These are phyloP conservation scores for Apogon talboti DNA, from an alignment of 2,797 vertebrate species.

Conservation along the genomic window DNA sequence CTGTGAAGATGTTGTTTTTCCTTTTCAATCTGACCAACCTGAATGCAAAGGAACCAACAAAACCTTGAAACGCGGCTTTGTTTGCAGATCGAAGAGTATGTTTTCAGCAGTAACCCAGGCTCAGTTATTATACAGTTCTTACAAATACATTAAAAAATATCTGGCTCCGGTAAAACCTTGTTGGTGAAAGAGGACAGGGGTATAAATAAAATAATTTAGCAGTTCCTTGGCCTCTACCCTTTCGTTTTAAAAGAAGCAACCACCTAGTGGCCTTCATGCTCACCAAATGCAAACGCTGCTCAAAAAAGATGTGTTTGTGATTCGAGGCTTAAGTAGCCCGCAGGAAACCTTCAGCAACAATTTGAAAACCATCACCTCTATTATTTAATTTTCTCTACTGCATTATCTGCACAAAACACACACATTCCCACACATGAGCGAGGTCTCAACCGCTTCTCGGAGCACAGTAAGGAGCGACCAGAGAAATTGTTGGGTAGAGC, in stretches of 20 bases:
- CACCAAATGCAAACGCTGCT: conserved; percentile 28
- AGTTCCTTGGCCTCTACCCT: conserved; percentile 49
- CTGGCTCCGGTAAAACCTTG: conserved; percentile 35
- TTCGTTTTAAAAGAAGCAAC: conserved; percentile 28
- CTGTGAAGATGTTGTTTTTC: conserved; percentile 25
- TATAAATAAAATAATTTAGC: conserved; percentile 25
- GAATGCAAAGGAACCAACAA: conserved; percentile 31
- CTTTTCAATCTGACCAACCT: conserved; percentile 27
- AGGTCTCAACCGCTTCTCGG: conserved; percentile 35
- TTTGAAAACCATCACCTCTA: conserved; percentile 19
- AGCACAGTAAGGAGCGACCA: conserved; percentile 34
- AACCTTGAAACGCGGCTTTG: conserved; percentile 56
- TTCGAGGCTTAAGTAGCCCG: conserved; percentile 13
- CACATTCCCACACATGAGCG: conserved; percentile 17
- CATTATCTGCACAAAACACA: conserved; percentile 34
- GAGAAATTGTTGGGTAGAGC: conserved; percentile 41
- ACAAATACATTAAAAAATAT: conserved; percentile 36
- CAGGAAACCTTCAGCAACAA: conserved; percentile 33
- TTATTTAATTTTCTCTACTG: conserved; percentile 1
- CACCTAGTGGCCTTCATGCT: conserved; percentile 31
- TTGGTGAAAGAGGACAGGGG: conserved; percentile 26
- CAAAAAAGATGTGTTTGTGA: conserved; percentile 22
- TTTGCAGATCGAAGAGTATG: conserved; percentile 23
- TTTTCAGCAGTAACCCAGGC: conserved; percentile 23
- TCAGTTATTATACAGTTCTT: conserved; percentile 33